These are phyloP conservation scores for Nasonia giraulti DNA, from an alignment of 1,140 invertebrate species.

Conservation along the genomic window DNA sequence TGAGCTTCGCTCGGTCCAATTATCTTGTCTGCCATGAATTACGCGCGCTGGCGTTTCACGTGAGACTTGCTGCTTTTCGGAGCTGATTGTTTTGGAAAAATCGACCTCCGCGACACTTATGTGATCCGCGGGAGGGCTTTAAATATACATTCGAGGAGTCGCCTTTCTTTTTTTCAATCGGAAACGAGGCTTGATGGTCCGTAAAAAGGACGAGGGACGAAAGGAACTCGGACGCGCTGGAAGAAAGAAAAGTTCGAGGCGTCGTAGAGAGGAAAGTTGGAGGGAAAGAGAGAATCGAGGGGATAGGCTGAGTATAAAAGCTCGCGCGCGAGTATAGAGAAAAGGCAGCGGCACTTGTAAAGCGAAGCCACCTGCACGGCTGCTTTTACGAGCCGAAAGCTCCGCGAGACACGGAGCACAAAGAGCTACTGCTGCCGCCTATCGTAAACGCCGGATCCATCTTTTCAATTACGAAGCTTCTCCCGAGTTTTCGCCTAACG, in stretches of 20 bases:
- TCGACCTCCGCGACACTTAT: not conserved
- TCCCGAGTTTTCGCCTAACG: not conserved
- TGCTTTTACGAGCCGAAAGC: not conserved
- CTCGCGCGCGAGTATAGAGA: not conserved
- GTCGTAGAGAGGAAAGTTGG: not conserved
- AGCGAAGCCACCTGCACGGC: not conserved
- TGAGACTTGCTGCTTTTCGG: not conserved
- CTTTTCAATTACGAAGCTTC: not conserved
- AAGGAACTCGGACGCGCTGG: not conserved
- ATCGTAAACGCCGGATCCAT: not conserved
- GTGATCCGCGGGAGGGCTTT: not conserved
- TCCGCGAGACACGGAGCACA: not conserved
- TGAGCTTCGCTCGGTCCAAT: constrained; percentile 53
- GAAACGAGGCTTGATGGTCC: not conserved
- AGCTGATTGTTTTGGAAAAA: constrained; percentile 4
- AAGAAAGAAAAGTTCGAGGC: not conserved
- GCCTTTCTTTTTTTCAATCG: not conserved
- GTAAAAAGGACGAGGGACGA: not conserved
- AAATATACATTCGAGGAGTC: too few relatives aligned
- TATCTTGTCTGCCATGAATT: constrained; percentile 62
- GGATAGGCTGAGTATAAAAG: not conserved
- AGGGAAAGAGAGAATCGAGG: not conserved
- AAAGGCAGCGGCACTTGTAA: not conserved
- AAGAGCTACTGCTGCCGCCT: not conserved
- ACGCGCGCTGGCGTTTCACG: constrained; percentile 45